Percentiles rank a stretch among this genome's conserved stretches.
Evolutionary conservation across 1,140 invertebrate species (phyloP).

Genomic region (Chionoecetes opilio): DNA sequence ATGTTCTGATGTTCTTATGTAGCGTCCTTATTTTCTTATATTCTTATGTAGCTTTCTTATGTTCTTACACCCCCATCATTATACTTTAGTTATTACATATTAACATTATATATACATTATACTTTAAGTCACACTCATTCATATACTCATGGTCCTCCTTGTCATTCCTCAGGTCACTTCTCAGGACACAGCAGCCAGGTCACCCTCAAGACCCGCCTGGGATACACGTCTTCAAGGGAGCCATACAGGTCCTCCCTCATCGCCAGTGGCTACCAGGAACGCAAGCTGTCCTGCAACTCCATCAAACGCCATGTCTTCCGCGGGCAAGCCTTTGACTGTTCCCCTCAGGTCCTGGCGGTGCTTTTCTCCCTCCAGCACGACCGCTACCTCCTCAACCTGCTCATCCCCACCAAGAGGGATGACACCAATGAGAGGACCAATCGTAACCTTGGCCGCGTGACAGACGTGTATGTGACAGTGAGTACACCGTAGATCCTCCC

Average conservation of each 20-base stretch:
- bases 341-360: slow-evolving; percentile 37
- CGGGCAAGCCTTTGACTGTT: slow-evolving; percentile 34
- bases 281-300: slow-evolving; percentile 35
- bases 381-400: slow-evolving; percentile 49
- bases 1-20: too few relatives aligned
- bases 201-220: not conserved
- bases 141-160: not conserved
- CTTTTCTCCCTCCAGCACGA: slow-evolving; percentile 43
- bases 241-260: not conserved
- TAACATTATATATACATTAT: too few relatives aligned
- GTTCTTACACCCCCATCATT: too few relatives aligned
- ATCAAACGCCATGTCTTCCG: not conserved
- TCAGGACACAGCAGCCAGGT: not conserved
- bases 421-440: slow-evolving; percentile 50
- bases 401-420: slow-evolving; percentile 36
- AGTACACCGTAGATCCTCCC: not conserved
- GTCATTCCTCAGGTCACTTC: not conserved
- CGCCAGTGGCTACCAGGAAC: slow-evolving; percentile 39
- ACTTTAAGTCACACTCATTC: too few relatives aligned
- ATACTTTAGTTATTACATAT: too few relatives aligned
- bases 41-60: too few relatives aligned
- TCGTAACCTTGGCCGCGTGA: slow-evolving; percentile 41
- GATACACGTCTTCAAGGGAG: not conserved
- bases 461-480: slow-evolving; percentile 41
- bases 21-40: too few relatives aligned